A percentile compares a stretch with the other conserved stretches of the same genome.
Evolutionary conservation across 2,888 invertebrate genomes (phyloP).

Genomic region (Rhingia rostrata): DNA sequence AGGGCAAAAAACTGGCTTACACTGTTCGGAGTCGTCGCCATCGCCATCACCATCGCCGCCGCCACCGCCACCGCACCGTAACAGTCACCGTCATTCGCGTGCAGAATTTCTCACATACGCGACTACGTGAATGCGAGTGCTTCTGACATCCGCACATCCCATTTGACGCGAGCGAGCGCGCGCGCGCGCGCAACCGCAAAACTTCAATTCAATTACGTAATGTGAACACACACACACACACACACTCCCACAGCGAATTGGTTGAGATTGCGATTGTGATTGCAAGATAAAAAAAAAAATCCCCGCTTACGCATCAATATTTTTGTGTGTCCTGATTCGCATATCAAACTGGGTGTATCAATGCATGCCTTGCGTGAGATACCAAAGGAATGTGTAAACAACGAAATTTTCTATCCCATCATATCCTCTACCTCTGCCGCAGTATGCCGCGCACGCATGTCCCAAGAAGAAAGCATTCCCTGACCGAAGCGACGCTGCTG

Average conservation of each 20-base stretch:
- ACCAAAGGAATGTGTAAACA: slow-evolving; percentile 15
- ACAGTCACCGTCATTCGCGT: not conserved
- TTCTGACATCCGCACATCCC: slow-evolving; percentile 33
- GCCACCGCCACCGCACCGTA: not conserved
- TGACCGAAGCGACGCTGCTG: not conserved
- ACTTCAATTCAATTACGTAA: slow-evolving; percentile 29
- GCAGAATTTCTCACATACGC: slow-evolving; percentile 18
- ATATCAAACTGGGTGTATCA: not conserved
- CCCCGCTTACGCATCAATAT: not conserved
- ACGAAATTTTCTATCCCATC: slow-evolving; percentile 9
- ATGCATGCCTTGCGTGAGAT: not conserved
- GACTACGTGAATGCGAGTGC: not conserved
- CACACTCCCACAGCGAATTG: not conserved
- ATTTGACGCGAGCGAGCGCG: slow-evolving; percentile 7
- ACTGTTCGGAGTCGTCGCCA: not conserved
- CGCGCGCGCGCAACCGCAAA: slow-evolving; percentile 12
- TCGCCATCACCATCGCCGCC: not conserved
- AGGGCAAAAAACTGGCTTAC: slow-evolving; percentile 41
- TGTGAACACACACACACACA: no score
- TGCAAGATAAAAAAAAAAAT: not conserved
- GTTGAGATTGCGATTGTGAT: not conserved
- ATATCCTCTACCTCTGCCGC: slow-evolving; percentile 4
- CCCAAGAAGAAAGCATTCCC: slow-evolving; percentile 17
- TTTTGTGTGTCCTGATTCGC: not conserved
- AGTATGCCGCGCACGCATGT: not conserved